Evolutionary conservation across 2,888 invertebrate genomes (phyloP).

Genomic region (Autographa pulchrina): DNA sequence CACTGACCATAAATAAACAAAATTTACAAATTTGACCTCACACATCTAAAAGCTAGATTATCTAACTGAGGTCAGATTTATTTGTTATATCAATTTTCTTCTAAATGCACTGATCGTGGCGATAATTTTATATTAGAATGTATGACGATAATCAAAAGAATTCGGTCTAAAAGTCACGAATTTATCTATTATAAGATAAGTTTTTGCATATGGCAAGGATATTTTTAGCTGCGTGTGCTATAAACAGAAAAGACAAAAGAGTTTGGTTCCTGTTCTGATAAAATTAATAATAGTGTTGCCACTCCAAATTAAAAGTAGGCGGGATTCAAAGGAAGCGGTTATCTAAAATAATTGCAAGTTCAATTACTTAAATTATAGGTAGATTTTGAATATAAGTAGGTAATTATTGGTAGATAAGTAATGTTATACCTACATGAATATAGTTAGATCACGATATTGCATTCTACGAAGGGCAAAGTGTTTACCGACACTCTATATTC

Average conservation of each 20-base stretch:
- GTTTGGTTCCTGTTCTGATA: neutral
- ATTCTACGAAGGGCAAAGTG: neutral
- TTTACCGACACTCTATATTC: neutral
- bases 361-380: neutral
- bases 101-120: constrained; percentile 61
- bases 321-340: neutral
- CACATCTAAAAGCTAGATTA: constrained; percentile 58
- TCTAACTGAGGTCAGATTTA: constrained; percentile 67
- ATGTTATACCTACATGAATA: neutral
- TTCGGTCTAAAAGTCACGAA: constrained; percentile 50
- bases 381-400: neutral
- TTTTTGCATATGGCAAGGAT: constrained; percentile 42
- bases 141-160: constrained; percentile 49
- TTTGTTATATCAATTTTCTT: constrained; percentile 70
- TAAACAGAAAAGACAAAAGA: neutral
- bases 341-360: neutral
- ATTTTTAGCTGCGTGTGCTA: constrained; percentile 9
- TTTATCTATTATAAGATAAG: constrained; percentile 50
- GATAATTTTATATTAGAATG: constrained; percentile 29
- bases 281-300: neutral
- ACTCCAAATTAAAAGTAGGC: neutral
- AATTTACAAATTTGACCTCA: constrained; percentile 67
- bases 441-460: neutral
- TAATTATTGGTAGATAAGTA: constrained; percentile 1
- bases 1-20: constrained; percentile 25